A percentile compares a stretch with the other conserved stretches of the same genome.
Conservation (phyloP, 2,113 vertebrate species). For the Carollia perspicillata region DNA sequence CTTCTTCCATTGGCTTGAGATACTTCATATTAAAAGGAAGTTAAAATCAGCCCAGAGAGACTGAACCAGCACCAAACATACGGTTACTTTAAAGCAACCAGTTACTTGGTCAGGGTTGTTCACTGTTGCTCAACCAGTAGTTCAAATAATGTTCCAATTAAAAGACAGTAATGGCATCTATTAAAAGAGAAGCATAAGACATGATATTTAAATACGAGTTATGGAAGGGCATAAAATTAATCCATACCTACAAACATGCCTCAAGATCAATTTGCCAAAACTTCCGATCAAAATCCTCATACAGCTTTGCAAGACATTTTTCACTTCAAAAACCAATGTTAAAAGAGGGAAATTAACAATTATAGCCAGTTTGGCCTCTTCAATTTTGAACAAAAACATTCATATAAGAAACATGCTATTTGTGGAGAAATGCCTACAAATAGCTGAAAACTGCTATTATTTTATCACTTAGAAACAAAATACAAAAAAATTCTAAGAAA, state of each 20-base stretch:
- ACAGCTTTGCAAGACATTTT: neutral
- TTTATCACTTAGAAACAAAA: constrained; percentile 38
- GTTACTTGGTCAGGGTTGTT: neutral
- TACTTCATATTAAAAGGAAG: neutral
- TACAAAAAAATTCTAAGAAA: neutral
- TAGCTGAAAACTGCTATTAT: constrained; percentile 3
- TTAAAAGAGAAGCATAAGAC: neutral
- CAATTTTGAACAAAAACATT: neutral
- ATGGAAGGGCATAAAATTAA: neutral
- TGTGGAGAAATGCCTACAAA: constrained; percentile 45
- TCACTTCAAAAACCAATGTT: constrained; percentile 30
- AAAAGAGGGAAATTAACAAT: constrained; percentile 42
- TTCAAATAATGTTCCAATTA: neutral
- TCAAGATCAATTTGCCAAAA: neutral
- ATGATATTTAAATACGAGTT: constrained; percentile 13
- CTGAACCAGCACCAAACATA: neutral
- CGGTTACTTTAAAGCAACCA: neutral
- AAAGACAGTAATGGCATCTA: neutral
- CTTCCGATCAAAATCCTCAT: constrained; percentile 22
- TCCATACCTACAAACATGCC: neutral
- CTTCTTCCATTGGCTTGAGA: neutral
- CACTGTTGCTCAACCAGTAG: neutral
- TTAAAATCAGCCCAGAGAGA: neutral
- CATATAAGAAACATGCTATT: constrained; percentile 3
- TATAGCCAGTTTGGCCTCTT: constrained; percentile 12